phyloP scores from a whole-genome alignment of 2,888 invertebrate genomes.

The Perizoma affinitatum region DNA sequence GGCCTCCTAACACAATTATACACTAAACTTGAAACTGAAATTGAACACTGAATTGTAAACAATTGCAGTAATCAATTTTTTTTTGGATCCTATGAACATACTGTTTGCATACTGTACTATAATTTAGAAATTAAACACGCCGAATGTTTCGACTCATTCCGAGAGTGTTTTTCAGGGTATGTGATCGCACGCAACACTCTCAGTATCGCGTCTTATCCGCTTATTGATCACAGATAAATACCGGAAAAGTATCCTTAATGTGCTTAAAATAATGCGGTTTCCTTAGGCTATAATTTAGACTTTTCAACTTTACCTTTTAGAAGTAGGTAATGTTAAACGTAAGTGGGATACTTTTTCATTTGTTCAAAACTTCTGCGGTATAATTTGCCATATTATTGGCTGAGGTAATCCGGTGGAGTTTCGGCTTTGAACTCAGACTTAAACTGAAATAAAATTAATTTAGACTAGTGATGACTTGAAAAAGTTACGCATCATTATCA shows the following conservation, averaged over 20 bases:
- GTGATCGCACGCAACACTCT: too few species aligned
- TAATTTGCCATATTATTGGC: conserved; percentile 15
- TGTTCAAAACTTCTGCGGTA: conserved; percentile 21
- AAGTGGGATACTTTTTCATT: conserved; percentile 26
- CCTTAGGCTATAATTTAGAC: conserved; percentile 27
- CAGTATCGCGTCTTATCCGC: conserved; percentile 1
- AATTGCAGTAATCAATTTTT: too few species aligned
- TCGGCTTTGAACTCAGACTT: not conserved
- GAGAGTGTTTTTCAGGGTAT: too few species aligned
- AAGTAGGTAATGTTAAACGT: conserved; percentile 11
- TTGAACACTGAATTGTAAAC: too few species aligned
- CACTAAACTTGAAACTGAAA: too few species aligned
- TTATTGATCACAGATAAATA: conserved; percentile 3
- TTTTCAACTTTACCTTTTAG: conserved; percentile 26
- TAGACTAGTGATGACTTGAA: not conserved
- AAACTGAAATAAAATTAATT: too few species aligned
- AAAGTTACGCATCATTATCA: not conserved
- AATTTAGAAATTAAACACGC: too few species aligned
- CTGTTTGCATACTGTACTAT: too few species aligned
- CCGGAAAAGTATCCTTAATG: conserved; percentile 24
- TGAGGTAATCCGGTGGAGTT: not conserved
- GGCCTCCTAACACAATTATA: too few species aligned
- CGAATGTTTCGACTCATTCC: too few species aligned
- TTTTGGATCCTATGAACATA: too few species aligned
- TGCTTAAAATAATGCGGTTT: conserved; percentile 16